Conservation (phyloP, 2,888 invertebrate species). For the Rhagophthalmus giganteus region DNA sequence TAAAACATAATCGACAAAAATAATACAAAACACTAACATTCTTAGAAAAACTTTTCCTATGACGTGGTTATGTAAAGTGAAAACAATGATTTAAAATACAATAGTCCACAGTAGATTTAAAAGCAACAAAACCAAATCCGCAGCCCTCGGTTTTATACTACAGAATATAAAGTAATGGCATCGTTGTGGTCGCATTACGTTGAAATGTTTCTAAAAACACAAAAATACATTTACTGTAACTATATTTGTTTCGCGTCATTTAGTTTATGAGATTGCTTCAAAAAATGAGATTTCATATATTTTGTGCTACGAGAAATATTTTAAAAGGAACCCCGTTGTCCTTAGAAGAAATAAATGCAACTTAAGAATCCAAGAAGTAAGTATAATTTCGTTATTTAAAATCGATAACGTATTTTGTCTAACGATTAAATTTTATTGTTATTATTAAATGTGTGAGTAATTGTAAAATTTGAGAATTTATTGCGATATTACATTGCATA, state of each 20-base stretch:
- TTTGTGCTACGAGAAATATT: slow-evolving; percentile 46
- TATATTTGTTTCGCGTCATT: slow-evolving; percentile 55
- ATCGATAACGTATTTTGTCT: too few species aligned
- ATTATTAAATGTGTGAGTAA: too few species aligned
- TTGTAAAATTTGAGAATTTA: too few species aligned
- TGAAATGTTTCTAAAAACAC: slow-evolving; percentile 51
- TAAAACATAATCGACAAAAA: too few species aligned
- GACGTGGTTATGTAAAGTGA: slow-evolving; percentile 14
- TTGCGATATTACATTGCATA: too few species aligned
- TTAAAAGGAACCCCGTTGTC: too few species aligned
- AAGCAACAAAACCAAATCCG: slow-evolving; percentile 32
- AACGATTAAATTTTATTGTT: too few species aligned
- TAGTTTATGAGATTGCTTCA: slow-evolving; percentile 50
- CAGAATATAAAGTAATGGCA: slow-evolving; percentile 52
- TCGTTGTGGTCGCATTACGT: slow-evolving; percentile 45
- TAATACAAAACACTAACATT: not conserved
- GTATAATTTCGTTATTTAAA: too few species aligned
- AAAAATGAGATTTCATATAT: slow-evolving; percentile 50
- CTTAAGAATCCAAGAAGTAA: too few species aligned
- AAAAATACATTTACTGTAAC: slow-evolving; percentile 55
- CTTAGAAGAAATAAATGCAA: too few species aligned
- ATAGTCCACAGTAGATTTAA: slow-evolving; percentile 32
- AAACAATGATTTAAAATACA: slow-evolving; percentile 24
- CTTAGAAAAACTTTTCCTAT: not conserved
- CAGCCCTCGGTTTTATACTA: slow-evolving; percentile 40